Percentiles rank a stretch among this genome's conserved stretches.
Conservation (phyloP, 1,140 invertebrate species). For the Drosophila kikkawai region DNA sequence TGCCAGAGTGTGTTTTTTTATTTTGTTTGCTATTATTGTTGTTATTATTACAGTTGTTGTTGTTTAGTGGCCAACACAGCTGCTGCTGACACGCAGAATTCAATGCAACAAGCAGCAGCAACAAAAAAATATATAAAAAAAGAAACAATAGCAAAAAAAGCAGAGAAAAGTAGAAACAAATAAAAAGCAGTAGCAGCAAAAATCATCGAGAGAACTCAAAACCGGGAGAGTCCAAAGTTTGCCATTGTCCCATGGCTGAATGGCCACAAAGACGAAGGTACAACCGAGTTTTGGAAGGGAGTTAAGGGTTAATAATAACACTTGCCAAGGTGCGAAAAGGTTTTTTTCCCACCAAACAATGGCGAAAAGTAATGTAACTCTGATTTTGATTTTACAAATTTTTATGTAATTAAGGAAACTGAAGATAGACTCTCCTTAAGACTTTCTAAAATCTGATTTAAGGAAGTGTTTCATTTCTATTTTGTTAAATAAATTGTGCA, state of each 20-base stretch:
- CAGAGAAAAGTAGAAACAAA: constrained; percentile 22
- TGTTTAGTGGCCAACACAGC: constrained; percentile 73
- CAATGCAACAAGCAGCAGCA: constrained; percentile 62
- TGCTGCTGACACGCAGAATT: constrained; percentile 77
- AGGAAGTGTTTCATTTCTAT: not conserved
- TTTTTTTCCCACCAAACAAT: not conserved
- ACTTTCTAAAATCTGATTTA: not conserved
- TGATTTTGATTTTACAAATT: not conserved
- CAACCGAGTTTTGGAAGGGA: not conserved
- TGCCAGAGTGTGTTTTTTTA: constrained; percentile 51
- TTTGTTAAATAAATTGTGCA: not conserved
- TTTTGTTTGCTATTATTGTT: constrained; percentile 72
- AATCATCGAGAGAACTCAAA: constrained; percentile 54
- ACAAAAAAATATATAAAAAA: constrained; percentile 41
- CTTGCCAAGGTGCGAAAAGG: constrained; percentile 16
- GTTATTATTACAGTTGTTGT: constrained; percentile 71
- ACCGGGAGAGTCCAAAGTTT: constrained; percentile 40
- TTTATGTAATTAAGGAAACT: not conserved
- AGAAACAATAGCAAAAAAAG: constrained; percentile 53
- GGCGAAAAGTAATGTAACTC: not conserved
- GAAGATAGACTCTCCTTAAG: no score
- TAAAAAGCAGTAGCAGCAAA: constrained; percentile 32
- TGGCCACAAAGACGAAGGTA: constrained; percentile 20
- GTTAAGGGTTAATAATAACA: constrained; percentile 28
- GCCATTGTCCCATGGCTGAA: constrained; percentile 59